Percentiles rank a stretch among this genome's conserved stretches.
Conservation (phyloP, 2,888 invertebrate species). For the Eurytoma adleriae region DNA sequence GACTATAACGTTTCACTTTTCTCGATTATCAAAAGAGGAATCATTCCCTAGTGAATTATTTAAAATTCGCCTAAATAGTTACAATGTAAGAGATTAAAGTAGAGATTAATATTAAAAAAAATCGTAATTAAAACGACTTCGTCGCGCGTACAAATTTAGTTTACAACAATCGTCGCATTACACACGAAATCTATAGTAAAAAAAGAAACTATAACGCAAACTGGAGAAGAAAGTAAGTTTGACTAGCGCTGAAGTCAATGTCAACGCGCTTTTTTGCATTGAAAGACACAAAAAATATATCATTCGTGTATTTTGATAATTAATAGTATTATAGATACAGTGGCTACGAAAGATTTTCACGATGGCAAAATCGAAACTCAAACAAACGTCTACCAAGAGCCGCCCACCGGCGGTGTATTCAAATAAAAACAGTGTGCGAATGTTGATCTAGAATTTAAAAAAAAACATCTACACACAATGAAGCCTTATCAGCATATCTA, state of each 20-base stretch:
- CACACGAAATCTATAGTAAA: background rate
- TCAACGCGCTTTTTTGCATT: slow-evolving; percentile 24
- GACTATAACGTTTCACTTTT: background rate
- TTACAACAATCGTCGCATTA: no score
- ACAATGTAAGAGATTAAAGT: no score
- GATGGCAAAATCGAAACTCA: background rate
- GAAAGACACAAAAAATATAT: background rate
- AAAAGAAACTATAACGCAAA: background rate
- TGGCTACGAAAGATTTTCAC: slow-evolving; percentile 12
- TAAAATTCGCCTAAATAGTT: no score
- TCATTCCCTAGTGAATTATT: no score
- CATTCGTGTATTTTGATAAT: background rate
- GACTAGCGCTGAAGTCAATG: slow-evolving; percentile 29
- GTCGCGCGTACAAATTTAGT: no score
- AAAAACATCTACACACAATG: background rate
- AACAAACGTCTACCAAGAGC: background rate
- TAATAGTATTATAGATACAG: background rate
- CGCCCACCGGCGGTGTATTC: background rate
- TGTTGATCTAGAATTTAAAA: background rate
- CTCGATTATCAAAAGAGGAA: no score
- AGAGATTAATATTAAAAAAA: no score
- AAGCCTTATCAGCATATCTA: no score
- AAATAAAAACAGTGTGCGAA: background rate
- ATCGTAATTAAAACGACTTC: no score
- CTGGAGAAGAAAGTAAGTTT: slow-evolving; percentile 24